Conservation (phyloP, 2,113 vertebrate genomes). For the Bos indicus region DNA sequence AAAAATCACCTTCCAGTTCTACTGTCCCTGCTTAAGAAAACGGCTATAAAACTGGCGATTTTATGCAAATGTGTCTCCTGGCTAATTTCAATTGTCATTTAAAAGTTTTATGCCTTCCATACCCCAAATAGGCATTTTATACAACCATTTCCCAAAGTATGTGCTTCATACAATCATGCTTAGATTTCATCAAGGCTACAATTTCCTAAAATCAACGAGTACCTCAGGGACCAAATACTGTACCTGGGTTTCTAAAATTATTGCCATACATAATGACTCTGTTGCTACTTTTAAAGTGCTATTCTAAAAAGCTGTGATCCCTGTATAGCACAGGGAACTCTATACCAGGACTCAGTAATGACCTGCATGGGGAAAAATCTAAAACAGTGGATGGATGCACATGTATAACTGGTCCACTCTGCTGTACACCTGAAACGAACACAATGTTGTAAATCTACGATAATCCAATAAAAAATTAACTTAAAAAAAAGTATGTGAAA, state of each 20-base stretch:
- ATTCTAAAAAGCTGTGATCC: not conserved
- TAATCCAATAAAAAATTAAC: not conserved
- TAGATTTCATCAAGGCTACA: not conserved
- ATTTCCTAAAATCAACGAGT: slow-evolving; percentile 43
- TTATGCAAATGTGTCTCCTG: slow-evolving; percentile 25
- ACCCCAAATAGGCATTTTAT: slow-evolving; percentile 21
- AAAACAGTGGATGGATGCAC: not conserved
- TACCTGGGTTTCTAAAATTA: not conserved
- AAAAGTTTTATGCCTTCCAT: slow-evolving; percentile 6
- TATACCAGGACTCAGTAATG: not conserved
- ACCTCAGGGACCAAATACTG: not conserved
- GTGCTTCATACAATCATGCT: not conserved
- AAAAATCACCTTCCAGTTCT: slow-evolving; percentile 20
- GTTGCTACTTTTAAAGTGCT: slow-evolving; percentile 16
- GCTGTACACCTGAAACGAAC: not conserved
- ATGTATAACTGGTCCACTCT: not conserved
- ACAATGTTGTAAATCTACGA: not conserved
- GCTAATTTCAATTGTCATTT: slow-evolving; percentile 29
- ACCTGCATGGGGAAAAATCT: not conserved
- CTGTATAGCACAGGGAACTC: not conserved
- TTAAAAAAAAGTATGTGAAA: not conserved
- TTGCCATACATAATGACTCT: not conserved
- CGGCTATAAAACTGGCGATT: not conserved
- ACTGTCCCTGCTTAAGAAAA: not conserved
- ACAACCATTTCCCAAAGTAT: slow-evolving; percentile 30